Evolutionary conservation across 2,797 vertebrate genomes (phyloP), one percentile per base, ranked within the genome.

Genomic region (Antennarius maculatus): DNA sequence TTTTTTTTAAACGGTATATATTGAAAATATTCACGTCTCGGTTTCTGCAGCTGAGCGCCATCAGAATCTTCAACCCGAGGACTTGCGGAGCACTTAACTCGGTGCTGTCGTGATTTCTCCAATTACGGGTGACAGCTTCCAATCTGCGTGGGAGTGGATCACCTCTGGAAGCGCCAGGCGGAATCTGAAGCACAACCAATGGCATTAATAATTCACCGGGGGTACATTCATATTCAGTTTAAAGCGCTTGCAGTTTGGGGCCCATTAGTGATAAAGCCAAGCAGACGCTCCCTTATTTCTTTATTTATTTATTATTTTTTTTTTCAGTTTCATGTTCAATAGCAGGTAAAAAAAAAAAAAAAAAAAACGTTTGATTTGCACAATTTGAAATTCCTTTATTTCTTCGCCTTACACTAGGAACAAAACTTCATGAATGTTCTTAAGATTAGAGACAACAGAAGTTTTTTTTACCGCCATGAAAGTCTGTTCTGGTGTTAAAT

Each of bases 151-250:
- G 92, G 93, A 92, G 91, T 80, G 86, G 88, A 88, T 92, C 91
- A 89, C 88, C 92, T 79, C 90, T 88, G 86, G 82, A 92, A 91
- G 90, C 89, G 90, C 91, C 88, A 82, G 75, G 85, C 82, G 77
- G 91, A 93, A 92, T 91, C 88, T 74, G 77, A 89, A 91, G 87
- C 83, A 66, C 82, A 23, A 47, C 86, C 85, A 84, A 84, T 84
- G 87, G 80, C 90, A 94, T 94, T 90, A 92, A 93, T 94, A 93
- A 93, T 93, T 93, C 91, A 94, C 85, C 68, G 13, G 71, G 73
- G 83, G 83, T 88, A 68, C 85, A 86, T 92, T 92, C 90, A 88
- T 84, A 91, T 92, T 86, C 90, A 82, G 84, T 74, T 83, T 91
- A 93, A 23, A 94, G 88, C 82, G 69, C 83, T 23, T 63, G 84